These are phyloP conservation scores for Trichogramma evanescens DNA, from an alignment of 2,888 invertebrate genomes.

Conservation along the genomic window DNA sequence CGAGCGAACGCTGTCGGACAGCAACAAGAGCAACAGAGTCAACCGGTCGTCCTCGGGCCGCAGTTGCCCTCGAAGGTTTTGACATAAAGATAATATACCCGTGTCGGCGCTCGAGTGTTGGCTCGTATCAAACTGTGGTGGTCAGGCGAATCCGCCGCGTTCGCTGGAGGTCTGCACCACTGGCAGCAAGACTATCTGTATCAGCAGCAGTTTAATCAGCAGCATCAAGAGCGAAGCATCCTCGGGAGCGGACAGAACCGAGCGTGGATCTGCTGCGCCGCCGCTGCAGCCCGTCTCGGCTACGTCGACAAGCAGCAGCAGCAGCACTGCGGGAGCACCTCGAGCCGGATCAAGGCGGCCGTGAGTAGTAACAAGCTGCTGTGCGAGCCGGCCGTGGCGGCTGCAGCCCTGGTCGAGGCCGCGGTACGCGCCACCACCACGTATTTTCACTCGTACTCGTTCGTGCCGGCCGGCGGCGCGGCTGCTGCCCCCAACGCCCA, in stretches of 20 bases:
- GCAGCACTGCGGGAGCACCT: constrained; percentile 10
- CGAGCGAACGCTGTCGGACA: no score
- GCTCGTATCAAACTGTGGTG: constrained; percentile 40
- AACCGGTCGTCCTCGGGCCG: no score
- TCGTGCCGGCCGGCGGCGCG: constrained; percentile 47
- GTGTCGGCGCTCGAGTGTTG: no score
- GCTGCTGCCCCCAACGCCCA: constrained; percentile 39
- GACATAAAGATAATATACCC: neutral
- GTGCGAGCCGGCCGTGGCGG: constrained; percentile 19
- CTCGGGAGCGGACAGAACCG: constrained; percentile 20
- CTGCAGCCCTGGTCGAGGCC: constrained; percentile 21
- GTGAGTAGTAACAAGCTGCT: constrained; percentile 8
- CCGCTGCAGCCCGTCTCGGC: constrained; percentile 20
- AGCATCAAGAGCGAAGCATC: neutral
- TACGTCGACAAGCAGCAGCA: constrained; percentile 5
- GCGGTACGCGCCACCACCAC: constrained; percentile 39
- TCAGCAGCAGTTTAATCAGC: neutral
- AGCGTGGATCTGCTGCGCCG: constrained; percentile 22
- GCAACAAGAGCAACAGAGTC: no score
- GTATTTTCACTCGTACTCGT: constrained; percentile 48
- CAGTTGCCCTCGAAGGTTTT: no score
- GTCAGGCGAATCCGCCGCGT: constrained; percentile 31
- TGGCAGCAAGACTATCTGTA: constrained; percentile 17
- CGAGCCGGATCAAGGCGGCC: constrained; percentile 17
- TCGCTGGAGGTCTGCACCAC: constrained; percentile 26